Evolutionary conservation across 2,113 vertebrate species (phyloP), one percentile per base, ranked within the genome.

Genomic region (Thunnus thynnus): DNA sequence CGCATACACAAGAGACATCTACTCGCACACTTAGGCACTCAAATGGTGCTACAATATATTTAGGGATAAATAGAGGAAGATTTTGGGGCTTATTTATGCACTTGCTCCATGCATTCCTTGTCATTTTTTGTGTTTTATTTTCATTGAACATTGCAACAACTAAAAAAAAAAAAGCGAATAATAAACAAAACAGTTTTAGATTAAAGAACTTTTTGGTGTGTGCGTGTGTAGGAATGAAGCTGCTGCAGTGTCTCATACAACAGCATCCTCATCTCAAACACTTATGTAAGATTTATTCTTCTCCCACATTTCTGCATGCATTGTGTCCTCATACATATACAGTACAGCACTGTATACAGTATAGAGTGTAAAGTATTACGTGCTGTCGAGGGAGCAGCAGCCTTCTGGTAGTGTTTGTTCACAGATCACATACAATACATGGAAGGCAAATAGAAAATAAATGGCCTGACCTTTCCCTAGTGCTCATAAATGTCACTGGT

Each of bases 401-500:
- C 71, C 46, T 71, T 54, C 55, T n/a, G n/a, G 58, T 60, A 14
- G 22, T 73, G 72, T 80, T 77, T 83, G 69, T 75, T 80, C 18
- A 61, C 68, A 85, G 46, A 75, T 76, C 58, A 82, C 71, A 82
- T 50, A 78, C 32, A 56, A 41, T 41, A 41, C 36, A 41, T 64
- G 20, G 61, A 14, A 20, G 56, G 48, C 22, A 81, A 62, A 73
- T 41, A 27, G 50, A 66, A 57, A 76, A 75, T 58, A 57, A 75
- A 30, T 62, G 56, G 18, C 65, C 73, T 56, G 76, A 85, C 80
- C 77, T 89, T 83, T 90, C 63, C 52, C 44, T 54, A 72, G 80
- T 54, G 36, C 71, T 82, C 69, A 82, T 64, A 85, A 85, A 90
- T 86, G 78, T 80, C 86, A 80, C 27, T 14, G 3, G 68, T 83